phyloP scores from a whole-genome alignment of 2,888 invertebrate species.

The Trissonchulus latispiculum region DNA sequence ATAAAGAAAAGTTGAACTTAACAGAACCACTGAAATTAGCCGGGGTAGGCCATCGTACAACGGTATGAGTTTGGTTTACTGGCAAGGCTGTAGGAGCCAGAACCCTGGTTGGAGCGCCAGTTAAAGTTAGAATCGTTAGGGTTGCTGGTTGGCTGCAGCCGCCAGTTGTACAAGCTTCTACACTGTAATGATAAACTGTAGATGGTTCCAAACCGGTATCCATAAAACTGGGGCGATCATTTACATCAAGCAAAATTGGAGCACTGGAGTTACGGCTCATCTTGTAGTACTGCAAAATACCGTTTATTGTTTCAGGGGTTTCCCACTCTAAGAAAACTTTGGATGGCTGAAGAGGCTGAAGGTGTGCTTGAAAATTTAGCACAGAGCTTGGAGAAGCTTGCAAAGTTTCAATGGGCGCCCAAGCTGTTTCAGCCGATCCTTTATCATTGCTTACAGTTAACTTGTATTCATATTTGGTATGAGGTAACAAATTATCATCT shows the following conservation, averaged over 20 bases:
- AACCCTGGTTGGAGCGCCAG: not conserved
- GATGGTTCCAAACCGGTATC: not conserved
- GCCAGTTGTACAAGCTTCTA: constrained; percentile 1
- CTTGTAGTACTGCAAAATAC: not conserved
- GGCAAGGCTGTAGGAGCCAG: not conserved
- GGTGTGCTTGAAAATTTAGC: not conserved
- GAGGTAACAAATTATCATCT: not conserved
- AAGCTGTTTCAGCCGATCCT: constrained; percentile 9
- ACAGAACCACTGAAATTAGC: not conserved
- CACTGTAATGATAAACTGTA: not conserved
- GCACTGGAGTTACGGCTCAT: not conserved
- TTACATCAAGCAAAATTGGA: not conserved
- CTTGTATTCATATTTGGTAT: constrained; percentile 11
- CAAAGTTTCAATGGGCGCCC: not conserved
- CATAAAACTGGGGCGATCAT: not conserved
- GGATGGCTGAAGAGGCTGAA: not conserved
- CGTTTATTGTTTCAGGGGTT: not conserved
- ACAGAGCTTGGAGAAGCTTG: not conserved
- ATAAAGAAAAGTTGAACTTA: not conserved
- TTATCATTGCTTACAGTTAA: not conserved
- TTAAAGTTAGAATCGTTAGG: not conserved
- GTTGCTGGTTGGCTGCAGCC: not conserved
- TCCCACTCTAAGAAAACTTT: not conserved
- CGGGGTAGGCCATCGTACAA: not conserved
- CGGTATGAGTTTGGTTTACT: too few relatives aligned